Percentiles rank a stretch among this genome's conserved stretches.
phyloP scores from a whole-genome alignment of 2,888 invertebrate species.

The Notodonta dromedarius region DNA sequence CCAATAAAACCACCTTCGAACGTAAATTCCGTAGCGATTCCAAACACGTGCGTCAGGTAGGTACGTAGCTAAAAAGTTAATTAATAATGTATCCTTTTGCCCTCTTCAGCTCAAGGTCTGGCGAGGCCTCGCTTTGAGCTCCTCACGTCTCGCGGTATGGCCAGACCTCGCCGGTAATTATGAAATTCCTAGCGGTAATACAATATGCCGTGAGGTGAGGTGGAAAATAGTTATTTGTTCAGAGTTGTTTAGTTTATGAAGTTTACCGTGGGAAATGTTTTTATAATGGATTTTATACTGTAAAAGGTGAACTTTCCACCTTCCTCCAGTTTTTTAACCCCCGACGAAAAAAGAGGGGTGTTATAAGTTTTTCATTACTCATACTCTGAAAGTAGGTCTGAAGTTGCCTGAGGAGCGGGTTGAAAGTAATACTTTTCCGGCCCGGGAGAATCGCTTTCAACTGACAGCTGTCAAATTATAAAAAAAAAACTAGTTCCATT shows the following conservation, averaged over 20 bases:
- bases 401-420: too few relatives aligned
- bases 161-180: constrained; percentile 22
- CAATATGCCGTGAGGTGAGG: constrained; percentile 8
- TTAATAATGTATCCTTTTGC: constrained; percentile 26
- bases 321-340: too few relatives aligned
- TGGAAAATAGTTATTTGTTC: background rate
- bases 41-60: constrained; percentile 13
- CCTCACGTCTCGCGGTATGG: constrained; percentile 10
- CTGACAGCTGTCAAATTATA: too few relatives aligned
- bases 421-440: too few relatives aligned
- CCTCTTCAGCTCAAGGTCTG: background rate
- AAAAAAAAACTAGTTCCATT: too few relatives aligned
- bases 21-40: constrained; percentile 11
- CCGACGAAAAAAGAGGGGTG: too few relatives aligned
- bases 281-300: background rate
- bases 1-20: background rate
- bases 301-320: too few relatives aligned
- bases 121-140: constrained; percentile 1
- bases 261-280: background rate
- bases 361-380: too few relatives aligned
- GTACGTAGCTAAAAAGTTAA: constrained; percentile 23
- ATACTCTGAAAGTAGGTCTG: too few relatives aligned
- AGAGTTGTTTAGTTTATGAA: background rate
- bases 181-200: constrained; percentile 23
- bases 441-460: too few relatives aligned